Conservation (phyloP, 2,888 invertebrate genomes). For the Apeira syringaria region DNA sequence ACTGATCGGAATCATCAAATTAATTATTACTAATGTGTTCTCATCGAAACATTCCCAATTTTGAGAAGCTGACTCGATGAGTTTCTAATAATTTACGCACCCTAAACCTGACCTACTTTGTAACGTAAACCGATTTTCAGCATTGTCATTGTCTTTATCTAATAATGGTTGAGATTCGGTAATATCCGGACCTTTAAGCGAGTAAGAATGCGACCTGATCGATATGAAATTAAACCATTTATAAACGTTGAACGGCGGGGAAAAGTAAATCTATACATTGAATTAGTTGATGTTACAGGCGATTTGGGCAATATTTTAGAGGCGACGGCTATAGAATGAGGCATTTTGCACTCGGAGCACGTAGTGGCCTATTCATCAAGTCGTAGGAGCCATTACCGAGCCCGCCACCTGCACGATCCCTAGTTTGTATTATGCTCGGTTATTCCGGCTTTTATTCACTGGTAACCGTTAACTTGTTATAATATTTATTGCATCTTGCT, state of each 20-base stretch:
- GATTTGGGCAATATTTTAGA: conserved; percentile 75
- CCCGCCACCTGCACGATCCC: conserved; percentile 74
- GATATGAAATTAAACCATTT: conserved; percentile 70
- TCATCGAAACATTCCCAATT: too few species aligned
- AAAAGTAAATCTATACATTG: conserved; percentile 76
- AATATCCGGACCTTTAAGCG: conserved; percentile 43
- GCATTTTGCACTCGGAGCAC: conserved; percentile 71
- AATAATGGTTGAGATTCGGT: conserved; percentile 42
- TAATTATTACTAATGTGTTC: too few species aligned
- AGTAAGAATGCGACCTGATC: conserved; percentile 52
- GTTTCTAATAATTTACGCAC: too few species aligned
- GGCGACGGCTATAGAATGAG: conserved; percentile 66
- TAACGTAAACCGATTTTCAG: conserved; percentile 31
- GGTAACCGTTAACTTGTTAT: too few species aligned
- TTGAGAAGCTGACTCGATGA: too few species aligned
- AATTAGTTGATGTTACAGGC: conserved; percentile 76
- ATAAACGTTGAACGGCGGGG: conserved; percentile 54
- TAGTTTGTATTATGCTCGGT: too few species aligned
- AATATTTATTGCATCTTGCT: too few species aligned
- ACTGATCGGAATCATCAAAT: too few species aligned
- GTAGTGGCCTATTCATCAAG: conserved; percentile 77
- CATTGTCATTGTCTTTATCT: conserved; percentile 39
- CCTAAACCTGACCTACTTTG: conserved; percentile 21
- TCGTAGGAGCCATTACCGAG: conserved; percentile 68
- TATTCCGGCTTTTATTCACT: too few species aligned